phyloP scores from a whole-genome alignment of 2,888 invertebrate genomes.

The Megaustenia siamemsis region DNA sequence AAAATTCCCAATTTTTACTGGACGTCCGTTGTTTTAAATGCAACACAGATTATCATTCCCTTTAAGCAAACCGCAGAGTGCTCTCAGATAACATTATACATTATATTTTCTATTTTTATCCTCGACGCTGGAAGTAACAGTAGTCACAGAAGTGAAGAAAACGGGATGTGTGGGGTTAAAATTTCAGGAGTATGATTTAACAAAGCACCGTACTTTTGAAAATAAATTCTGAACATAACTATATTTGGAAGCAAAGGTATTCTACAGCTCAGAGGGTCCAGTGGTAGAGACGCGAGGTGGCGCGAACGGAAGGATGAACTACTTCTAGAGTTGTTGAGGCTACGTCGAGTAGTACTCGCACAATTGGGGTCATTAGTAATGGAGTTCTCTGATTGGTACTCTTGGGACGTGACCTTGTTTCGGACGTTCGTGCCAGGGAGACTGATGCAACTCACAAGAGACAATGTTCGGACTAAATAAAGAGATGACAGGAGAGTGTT shows the following conservation, averaged over 20 bases:
- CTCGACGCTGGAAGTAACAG: too few species aligned
- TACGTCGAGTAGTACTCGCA: constrained; percentile 12
- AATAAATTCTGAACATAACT: neutral
- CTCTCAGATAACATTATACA: too few species aligned
- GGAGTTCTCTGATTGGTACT: constrained; percentile 32
- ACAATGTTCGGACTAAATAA: neutral
- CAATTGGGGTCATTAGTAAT: constrained; percentile 37
- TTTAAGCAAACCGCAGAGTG: too few species aligned
- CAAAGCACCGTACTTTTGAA: constrained; percentile 16
- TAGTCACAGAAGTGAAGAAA: too few species aligned
- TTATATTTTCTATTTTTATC: too few species aligned
- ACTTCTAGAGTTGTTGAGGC: neutral
- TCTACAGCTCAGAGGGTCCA: neutral
- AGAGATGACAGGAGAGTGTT: neutral
- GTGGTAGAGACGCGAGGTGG: neutral
- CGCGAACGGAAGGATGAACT: neutral
- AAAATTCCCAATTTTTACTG: too few species aligned
- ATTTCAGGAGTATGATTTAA: too few species aligned
- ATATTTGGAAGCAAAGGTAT: neutral
- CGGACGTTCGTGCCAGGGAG: constrained; percentile 20
- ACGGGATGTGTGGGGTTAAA: too few species aligned
- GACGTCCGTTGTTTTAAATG: too few species aligned
- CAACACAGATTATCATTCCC: too few species aligned
- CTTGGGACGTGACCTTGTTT: constrained; percentile 32
- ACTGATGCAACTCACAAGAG: constrained; percentile 7